These are phyloP conservation scores for Ochropleura plecta DNA, from an alignment of 2,888 invertebrate species.

Conservation along the genomic window DNA sequence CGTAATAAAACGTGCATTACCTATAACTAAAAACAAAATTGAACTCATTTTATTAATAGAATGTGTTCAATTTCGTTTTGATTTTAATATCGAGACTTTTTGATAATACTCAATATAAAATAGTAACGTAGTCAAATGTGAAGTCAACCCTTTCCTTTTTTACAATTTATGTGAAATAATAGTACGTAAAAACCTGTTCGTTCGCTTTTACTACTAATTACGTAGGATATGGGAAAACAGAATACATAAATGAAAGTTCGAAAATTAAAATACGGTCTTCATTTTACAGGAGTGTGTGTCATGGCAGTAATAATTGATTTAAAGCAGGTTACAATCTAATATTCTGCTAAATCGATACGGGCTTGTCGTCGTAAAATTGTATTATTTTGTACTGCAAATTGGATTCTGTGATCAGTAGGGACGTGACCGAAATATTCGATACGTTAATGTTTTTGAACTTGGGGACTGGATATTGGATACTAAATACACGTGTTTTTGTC, in stretches of 20 bases:
- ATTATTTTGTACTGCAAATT: conserved; percentile 83
- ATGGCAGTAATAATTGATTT: conserved; percentile 75
- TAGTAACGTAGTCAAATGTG: background rate
- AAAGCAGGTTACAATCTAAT: conserved; percentile 81
- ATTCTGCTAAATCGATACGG: conserved; percentile 80
- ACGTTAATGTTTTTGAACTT: conserved; percentile 66
- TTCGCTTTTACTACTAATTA: background rate
- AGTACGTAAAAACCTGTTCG: background rate
- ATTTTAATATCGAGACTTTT: too few relatives aligned
- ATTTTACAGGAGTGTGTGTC: conserved; percentile 41
- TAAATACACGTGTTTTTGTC: background rate
- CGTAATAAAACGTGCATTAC: background rate
- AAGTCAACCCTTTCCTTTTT: background rate
- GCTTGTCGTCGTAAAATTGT: conserved; percentile 79
- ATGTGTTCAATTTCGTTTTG: too few relatives aligned
- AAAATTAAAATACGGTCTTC: background rate
- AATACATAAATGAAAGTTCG: background rate
- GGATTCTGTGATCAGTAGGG: conserved; percentile 77
- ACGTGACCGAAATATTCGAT: conserved; percentile 76
- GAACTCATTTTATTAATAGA: background rate
- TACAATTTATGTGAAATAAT: background rate
- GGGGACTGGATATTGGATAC: conserved; percentile 19
- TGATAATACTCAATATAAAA: background rate
- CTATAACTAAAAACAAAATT: background rate
- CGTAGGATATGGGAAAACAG: background rate